phyloP scores from a whole-genome alignment of 2,113 vertebrate genomes.

The Megaceryle torquata region DNA sequence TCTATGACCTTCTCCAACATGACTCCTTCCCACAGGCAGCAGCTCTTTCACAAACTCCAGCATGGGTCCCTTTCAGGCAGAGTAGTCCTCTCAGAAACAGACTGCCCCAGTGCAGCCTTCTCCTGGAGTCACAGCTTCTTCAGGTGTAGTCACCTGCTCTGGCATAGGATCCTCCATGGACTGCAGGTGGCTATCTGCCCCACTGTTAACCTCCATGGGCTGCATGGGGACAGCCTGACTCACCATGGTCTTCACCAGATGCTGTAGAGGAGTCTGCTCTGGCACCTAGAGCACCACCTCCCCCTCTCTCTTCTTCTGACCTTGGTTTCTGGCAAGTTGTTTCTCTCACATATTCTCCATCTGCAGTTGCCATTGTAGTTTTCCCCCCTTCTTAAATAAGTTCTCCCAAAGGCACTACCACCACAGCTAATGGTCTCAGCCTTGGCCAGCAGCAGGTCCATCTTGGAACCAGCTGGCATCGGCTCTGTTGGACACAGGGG shows the following conservation, averaged over 20 bases:
- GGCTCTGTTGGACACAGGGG: background rate
- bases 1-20: background rate
- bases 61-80: accelerated
- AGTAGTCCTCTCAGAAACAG: background rate
- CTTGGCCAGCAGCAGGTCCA: background rate
- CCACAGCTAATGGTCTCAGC: background rate
- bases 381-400: background rate
- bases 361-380: background rate
- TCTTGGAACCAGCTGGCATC: background rate
- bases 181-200: too few species aligned
- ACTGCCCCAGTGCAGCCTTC: background rate
- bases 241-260: background rate
- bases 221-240: too few species aligned
- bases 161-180: too few species aligned
- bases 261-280: background rate
- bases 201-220: too few species aligned
- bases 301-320: background rate
- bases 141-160: too few species aligned
- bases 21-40: background rate
- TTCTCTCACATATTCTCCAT: background rate
- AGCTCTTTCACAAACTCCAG: background rate
- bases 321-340: background rate
- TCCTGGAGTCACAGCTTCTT: too few species aligned
- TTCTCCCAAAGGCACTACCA: background rate
- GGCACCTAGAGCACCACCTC: background rate